A percentile compares a stretch with the other conserved stretches of the same genome.
phyloP scores from a whole-genome alignment of 2,113 vertebrate genomes.

The Melanerpes aurifrons region DNA sequence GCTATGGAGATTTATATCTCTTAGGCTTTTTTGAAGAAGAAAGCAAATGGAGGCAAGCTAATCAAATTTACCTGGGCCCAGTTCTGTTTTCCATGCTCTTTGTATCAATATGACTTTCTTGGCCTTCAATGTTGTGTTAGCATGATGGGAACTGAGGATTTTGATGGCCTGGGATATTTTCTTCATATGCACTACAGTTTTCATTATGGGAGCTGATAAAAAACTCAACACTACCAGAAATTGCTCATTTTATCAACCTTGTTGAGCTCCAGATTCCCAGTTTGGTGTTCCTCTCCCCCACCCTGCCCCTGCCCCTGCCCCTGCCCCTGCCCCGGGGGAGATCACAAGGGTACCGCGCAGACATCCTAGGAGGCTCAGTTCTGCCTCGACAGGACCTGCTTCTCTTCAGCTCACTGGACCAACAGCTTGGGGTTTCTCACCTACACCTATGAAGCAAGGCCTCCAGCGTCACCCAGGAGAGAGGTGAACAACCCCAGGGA shows the following conservation, averaged over 20 bases:
- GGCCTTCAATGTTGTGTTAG: background rate
- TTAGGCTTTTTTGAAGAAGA: background rate
- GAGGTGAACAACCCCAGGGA: background rate
- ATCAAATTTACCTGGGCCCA: background rate
- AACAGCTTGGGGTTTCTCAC: background rate
- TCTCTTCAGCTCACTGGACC: slow-evolving; percentile 4
- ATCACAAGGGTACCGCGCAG: background rate
- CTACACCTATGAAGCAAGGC: background rate
- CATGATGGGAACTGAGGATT: background rate
- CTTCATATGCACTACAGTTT: background rate
- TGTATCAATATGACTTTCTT: background rate
- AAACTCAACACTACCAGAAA: background rate
- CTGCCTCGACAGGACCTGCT: slow-evolving; percentile 3
- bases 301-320: background rate
- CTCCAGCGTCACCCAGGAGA: background rate
- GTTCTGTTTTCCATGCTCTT: background rate
- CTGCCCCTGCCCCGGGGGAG: background rate
- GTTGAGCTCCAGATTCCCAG: background rate
- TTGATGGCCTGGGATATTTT: background rate
- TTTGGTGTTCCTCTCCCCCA: slow-evolving; percentile 2
- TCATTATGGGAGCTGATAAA: background rate
- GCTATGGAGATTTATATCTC: background rate
- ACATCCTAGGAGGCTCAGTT: background rate
- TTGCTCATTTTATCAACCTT: background rate
- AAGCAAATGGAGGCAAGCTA: background rate